Percentiles rank a stretch among this genome's conserved stretches.
Conservation (phyloP, 2,113 vertebrate genomes). For the Dinomys branickii region DNA sequence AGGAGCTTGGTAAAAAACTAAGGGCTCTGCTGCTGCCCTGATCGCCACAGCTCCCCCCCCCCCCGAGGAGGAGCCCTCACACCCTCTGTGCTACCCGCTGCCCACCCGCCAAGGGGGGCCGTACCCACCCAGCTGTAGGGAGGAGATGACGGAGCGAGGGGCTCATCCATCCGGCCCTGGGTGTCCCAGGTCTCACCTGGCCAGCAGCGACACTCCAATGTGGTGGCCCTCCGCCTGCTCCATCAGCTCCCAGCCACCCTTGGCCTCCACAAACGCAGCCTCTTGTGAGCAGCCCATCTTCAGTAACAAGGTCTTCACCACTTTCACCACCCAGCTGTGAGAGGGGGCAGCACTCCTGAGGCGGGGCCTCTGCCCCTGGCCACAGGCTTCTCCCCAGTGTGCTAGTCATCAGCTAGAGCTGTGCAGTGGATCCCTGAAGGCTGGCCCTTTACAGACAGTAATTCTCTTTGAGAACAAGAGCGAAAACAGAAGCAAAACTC, state of each 20-base stretch:
- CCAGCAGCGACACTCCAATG: constrained; percentile 75
- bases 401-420: background rate
- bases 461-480: constrained; percentile 14
- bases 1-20: background rate
- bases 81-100: background rate
- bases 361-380: background rate
- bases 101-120: background rate
- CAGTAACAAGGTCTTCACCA: constrained; percentile 80
- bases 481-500: constrained; percentile 27
- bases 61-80: accelerated
- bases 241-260: constrained; percentile 79
- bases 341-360: background rate
- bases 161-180: accelerated
- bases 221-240: constrained; percentile 73
- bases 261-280: constrained; percentile 67
- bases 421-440: background rate
- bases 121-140: background rate
- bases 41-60: accelerated
- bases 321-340: constrained; percentile 79
- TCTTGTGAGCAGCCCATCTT: constrained; percentile 77
- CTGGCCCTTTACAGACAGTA: background rate
- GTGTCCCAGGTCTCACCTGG: constrained; percentile 63
- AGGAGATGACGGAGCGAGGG: background rate
- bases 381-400: too few species aligned
- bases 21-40: background rate